Conservation (phyloP, 2,113 vertebrate genomes). For the Tyrannus savana region DNA sequence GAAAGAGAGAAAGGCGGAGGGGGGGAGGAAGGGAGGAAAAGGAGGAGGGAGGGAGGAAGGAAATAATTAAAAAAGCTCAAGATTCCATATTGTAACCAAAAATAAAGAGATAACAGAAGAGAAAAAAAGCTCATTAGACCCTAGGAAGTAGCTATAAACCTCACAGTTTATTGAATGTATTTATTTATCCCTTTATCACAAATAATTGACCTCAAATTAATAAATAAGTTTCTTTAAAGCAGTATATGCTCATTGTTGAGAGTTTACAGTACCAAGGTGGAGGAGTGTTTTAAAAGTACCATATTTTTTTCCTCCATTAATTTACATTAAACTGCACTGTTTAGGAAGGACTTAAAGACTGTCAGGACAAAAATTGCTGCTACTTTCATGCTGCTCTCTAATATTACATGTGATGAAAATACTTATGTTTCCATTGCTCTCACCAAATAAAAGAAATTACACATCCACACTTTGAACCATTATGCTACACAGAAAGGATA, state of each 20-base stretch:
- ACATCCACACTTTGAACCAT: not conserved
- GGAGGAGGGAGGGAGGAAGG: not conserved
- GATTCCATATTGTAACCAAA: not conserved
- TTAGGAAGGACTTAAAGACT: not conserved
- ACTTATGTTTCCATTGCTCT: not conserved
- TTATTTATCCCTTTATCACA: constrained; percentile 12
- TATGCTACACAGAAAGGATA: not conserved
- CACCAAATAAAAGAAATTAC: not conserved
- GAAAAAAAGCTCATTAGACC: not conserved
- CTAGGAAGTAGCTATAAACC: constrained; percentile 29
- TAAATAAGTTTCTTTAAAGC: constrained; percentile 50
- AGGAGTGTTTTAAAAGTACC: not conserved
- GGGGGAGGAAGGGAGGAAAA: not conserved
- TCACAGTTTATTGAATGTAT: constrained; percentile 34
- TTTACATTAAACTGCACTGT: not conserved
- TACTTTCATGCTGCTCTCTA: not conserved
- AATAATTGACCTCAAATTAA: constrained; percentile 31
- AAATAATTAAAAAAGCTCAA: not conserved
- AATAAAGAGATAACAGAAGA: not conserved
- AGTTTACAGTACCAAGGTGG: constrained; percentile 28
- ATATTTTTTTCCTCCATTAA: not conserved
- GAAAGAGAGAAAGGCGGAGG: not conserved
- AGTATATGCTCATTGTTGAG: constrained; percentile 15
- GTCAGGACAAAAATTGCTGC: not conserved
- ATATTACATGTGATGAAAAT: not conserved